phyloP scores from a whole-genome alignment of 2,888 invertebrate species.

The Pseudococcus viburni region DNA sequence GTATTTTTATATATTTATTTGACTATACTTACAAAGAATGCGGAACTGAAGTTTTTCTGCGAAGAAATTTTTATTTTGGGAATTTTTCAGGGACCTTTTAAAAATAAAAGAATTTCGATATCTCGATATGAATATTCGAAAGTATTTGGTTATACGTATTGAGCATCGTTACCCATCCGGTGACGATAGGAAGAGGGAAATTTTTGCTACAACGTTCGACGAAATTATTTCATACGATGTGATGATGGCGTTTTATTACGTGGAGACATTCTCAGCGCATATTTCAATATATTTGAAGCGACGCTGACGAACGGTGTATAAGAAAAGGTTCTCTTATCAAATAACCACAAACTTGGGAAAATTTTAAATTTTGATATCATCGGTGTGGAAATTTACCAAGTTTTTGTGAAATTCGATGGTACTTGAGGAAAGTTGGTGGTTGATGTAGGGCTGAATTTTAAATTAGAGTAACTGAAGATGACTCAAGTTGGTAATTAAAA shows the following conservation, averaged over 20 bases:
- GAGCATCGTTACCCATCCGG: background rate
- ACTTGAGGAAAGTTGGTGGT: too few species aligned
- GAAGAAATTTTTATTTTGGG: background rate
- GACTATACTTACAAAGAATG: background rate
- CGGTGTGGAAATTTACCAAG: too few species aligned
- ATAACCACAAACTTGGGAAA: background rate
- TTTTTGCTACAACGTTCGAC: background rate
- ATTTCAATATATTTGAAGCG: background rate
- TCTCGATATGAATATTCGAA: background rate
- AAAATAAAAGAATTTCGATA: slow-evolving; percentile 6
- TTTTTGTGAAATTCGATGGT: too few species aligned
- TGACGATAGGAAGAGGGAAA: background rate
- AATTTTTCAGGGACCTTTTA: background rate
- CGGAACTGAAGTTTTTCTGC: background rate
- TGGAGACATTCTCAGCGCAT: slow-evolving; percentile 4
- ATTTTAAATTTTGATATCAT: background rate
- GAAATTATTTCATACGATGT: slow-evolving; percentile 1
- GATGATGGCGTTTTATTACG: background rate
- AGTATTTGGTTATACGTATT: background rate
- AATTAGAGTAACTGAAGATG: too few species aligned
- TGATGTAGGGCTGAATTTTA: too few species aligned
- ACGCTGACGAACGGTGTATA: background rate
- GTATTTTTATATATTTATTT: background rate
- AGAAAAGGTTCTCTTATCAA: slow-evolving; percentile 7
- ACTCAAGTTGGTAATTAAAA: too few species aligned